Evolutionary conservation across 2,888 invertebrate species (phyloP).

Genomic region (Platycheirus albimanus): DNA sequence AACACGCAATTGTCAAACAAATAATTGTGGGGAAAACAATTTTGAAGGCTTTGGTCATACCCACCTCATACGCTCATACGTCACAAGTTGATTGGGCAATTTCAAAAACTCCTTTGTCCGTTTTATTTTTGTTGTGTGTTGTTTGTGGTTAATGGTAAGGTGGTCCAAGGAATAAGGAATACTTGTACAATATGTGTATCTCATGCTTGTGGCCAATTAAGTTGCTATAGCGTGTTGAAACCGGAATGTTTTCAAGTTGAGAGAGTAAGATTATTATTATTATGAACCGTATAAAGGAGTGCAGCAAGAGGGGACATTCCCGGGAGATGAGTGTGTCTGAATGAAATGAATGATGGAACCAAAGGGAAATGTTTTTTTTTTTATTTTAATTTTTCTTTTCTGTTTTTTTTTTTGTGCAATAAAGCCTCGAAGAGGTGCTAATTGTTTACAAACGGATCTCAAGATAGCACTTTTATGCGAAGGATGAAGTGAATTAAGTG

Average conservation of each 20-base stretch:
- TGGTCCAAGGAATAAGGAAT: conserved; percentile 16
- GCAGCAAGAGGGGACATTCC: conserved; percentile 13
- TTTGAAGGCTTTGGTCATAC: conserved; percentile 24
- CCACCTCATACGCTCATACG: too few species aligned
- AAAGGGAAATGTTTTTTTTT: conserved; percentile 5
- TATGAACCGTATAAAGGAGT: conserved; percentile 1
- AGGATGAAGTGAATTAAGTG: conserved; percentile 5
- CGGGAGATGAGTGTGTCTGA: conserved; percentile 42
- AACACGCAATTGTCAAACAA: conserved; percentile 29
- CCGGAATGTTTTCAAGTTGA: conserved; percentile 54
- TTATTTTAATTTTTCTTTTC: too few species aligned
- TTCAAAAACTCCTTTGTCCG: conserved; percentile 47
- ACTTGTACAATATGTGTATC: too few species aligned
- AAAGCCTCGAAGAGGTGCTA: conserved; percentile 55
- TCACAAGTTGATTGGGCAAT: conserved; percentile 61
- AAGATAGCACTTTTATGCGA: conserved; percentile 10
- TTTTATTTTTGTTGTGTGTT: background rate
- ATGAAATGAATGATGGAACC: conserved; percentile 47
- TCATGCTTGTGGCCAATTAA: conserved; percentile 71
- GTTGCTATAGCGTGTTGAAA: conserved; percentile 57
- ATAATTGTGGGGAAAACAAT: background rate
- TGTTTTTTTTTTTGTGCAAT: conserved; percentile 23
- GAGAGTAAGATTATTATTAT: conserved; percentile 3
- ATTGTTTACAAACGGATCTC: conserved; percentile 46
- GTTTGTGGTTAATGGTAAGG: background rate